A percentile compares a stretch with the other conserved stretches of the same genome.
Conservation (phyloP, 1,140 invertebrate species). For the Pseudomyrmex concolor region DNA sequence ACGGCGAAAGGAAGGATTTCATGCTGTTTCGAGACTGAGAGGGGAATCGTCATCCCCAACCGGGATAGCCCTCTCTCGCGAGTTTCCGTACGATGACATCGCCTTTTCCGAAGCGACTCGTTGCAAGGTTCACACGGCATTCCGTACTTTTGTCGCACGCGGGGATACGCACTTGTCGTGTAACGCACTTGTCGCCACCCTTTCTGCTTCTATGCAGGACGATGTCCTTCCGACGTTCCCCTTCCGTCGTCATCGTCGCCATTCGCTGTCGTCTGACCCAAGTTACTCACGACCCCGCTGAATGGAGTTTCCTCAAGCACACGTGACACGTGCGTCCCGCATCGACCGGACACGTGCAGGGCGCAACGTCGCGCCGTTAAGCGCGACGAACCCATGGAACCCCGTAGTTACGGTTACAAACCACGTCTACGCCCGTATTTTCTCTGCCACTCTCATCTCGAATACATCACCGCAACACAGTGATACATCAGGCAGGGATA, state of each 20-base stretch:
- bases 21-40: slow-evolving; percentile 10
- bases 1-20: background rate
- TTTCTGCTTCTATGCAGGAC: slow-evolving; percentile 48
- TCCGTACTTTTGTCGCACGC: slow-evolving; percentile 63
- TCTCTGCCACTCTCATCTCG: slow-evolving; percentile 38
- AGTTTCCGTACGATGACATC: slow-evolving; percentile 56
- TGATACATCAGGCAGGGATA: slow-evolving; percentile 34
- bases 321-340: slow-evolving; percentile 81
- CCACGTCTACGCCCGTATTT: slow-evolving; percentile 39
- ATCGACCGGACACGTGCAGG: slow-evolving; percentile 67
- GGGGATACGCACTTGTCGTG: slow-evolving; percentile 78
- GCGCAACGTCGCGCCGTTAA: slow-evolving; percentile 43
- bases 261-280: background rate
- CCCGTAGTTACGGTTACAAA: slow-evolving; percentile 60
- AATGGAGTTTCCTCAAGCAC: slow-evolving; percentile 68
- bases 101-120: slow-evolving; percentile 64
- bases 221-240: slow-evolving; percentile 7
- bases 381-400: slow-evolving; percentile 53
- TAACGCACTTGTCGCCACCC: slow-evolving; percentile 72
- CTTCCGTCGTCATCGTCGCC: background rate
- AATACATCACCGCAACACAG: slow-evolving; percentile 45
- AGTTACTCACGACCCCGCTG: background rate
- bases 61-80: slow-evolving; percentile 31
- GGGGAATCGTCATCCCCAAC: slow-evolving; percentile 51
- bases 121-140: slow-evolving; percentile 71